Base-by-base conservation (phyloP, 2,113 vertebrate genomes). In the Anthoscopus minutus region DNA sequence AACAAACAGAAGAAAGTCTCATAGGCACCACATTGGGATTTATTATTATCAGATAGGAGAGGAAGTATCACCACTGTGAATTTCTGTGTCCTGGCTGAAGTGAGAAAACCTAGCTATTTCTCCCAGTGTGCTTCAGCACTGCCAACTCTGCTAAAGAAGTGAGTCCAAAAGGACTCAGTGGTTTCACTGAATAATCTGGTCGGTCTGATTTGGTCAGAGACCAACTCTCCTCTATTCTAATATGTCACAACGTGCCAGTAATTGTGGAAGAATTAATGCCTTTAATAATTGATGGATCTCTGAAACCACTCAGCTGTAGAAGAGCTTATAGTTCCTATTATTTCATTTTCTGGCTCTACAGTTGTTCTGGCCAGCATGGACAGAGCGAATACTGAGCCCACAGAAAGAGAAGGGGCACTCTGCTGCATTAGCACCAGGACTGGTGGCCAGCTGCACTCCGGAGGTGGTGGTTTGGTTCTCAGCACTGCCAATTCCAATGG, bases 221-320 rank as follows among this genome's bases (percentile, higher is more conserved):
- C 56, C 83, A 93, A 56, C 42, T 69, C 61, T 81, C 74, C 66
- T 85, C 62, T 89, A 65, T 85, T 87, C 38, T 86, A 66, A 83
- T 79, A 89, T 13, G 65, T 58, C 2, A 4, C 82, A 81, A 57
- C 2, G 23, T 81, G 71, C 86, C 65, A 92, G 60, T 74, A 83
- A 88, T 78, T 86, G 76, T 92, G 72, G 82, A 74, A 94, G 82
- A 96, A 92, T 93, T 95, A 95, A 74, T 27, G n/a, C 48, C 25
- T 92, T 93, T 92, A 94, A 93, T 92, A 93, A 96, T 44, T 94
- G 81, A 95, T 83, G 71, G 54, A 71, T 56, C 76, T 94, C 89
- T 94, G 82, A 94, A 96, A 67, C 65, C 45, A 53, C 82, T 86
- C 85, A 69, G 80, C 92, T 78, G 72, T 53, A 93, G 80, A 88